Base-by-base conservation (phyloP, 2,888 invertebrate genomes). In the Tiliacea citrago region DNA sequence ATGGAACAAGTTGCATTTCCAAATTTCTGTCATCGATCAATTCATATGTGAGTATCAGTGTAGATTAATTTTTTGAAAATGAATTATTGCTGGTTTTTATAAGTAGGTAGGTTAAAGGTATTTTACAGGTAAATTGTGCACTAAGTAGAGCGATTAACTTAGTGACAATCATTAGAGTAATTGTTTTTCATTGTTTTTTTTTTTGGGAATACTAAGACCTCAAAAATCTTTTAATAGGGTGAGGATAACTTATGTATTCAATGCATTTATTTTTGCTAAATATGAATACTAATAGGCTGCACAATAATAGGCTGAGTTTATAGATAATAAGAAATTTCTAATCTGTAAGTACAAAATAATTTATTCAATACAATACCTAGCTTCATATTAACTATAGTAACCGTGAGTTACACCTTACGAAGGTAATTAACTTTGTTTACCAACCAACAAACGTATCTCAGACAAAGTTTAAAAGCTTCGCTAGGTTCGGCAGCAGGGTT, bases 361-460 rank as follows among this genome's bases (percentile, higher is more conserved):
- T 63, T 63, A 63, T 53, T 65, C 5, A 29, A 29, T 21, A 29
- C 13, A 21, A 29, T 42, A 24, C 3, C 45, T 51, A 18, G 3
- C 9, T 18, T 39, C 9, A 24, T 24, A 18, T 49, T 29, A 21
- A 12, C 10, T 24, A 72, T 53, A n/a, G 53, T n/a, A 29, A 29
- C 24, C 12, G 13, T 35, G n/a, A 45, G 42, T 35, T 47, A 45
- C 2, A 55, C 18, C 60, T 21, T 60, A 57, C 8, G 39, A 42
- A n/a, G 29, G 10, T 53, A 24, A 73, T 61, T 60, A 61, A 61
- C 45, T 61, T 61, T 61, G 61, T 55, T 76, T 75, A 81, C 60
- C 75, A 76, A 81, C 60, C 75, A 76, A 81, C 75, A 76, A 80
- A 53, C n/a, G 29, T n/a, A 79, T 47, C 45, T 45, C 51, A 18